Evolutionary conservation across 2,113 vertebrate species (phyloP).

Genomic region (Eolophus roseicapilla): DNA sequence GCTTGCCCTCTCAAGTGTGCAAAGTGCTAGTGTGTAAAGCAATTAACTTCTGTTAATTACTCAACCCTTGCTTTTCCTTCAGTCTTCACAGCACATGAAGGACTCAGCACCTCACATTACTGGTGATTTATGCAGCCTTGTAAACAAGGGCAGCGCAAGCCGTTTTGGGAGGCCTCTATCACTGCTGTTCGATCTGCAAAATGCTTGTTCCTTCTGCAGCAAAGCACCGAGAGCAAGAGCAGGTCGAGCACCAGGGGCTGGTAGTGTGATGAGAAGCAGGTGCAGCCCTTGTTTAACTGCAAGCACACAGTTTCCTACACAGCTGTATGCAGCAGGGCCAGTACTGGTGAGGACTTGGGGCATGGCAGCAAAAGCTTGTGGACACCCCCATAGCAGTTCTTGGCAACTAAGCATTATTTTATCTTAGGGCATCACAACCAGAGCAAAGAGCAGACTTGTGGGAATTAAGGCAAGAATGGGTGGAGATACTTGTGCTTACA

Average conservation of each 20-base stretch:
- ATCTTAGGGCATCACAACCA: rapidly evolving
- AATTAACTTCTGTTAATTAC: background rate
- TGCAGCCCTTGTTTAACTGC: background rate
- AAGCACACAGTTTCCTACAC: background rate
- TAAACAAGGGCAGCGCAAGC: background rate
- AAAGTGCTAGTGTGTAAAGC: background rate
- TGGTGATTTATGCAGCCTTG: background rate
- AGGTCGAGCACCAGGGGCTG: rapidly evolving
- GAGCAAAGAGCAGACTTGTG: background rate
- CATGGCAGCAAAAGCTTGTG: background rate
- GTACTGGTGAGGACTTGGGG: background rate
- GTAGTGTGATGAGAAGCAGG: background rate
- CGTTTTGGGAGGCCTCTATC: background rate
- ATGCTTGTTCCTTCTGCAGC: rapidly evolving
- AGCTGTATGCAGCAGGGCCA: rapidly evolving
- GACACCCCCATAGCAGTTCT: rapidly evolving
- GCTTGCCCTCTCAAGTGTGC: background rate
- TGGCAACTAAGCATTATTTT: background rate
- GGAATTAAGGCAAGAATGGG: background rate
- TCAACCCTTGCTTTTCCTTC: background rate
- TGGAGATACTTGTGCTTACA: background rate
- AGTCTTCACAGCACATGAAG: background rate
- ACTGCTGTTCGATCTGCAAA: background rate
- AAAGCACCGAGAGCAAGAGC: background rate
- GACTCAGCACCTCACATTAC: background rate